Base-by-base conservation (phyloP, 2,797 vertebrate species). In the Cuniculus paca region DNA sequence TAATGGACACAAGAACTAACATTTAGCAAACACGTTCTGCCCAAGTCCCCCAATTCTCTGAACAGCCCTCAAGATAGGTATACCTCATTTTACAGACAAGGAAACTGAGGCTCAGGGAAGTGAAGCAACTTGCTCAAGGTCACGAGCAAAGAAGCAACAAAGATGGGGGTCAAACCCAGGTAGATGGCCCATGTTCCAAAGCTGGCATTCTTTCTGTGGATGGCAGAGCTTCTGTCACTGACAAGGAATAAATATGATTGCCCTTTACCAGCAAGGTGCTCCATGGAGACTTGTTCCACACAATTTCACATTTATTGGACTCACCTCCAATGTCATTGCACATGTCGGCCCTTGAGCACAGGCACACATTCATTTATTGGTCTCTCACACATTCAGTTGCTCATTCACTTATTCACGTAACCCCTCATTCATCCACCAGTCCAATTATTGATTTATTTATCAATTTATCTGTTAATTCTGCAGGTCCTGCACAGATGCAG, bases 31-130 rank as follows among this genome's bases (percentile, higher is more conserved):
- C 26, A 7, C 56, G 36, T 60, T 70, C 7, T 36, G 70, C 36
- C 48, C 50, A 92, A 58, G 75, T 60, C 11, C 26, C 58, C 60
- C n/a, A 24, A 48, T 89, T 88, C 86, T 48, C 50, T 39, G 89
- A 54, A 68, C 36, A 22, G 4, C 50, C 61, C 70, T 50, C 39
- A 39, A 34, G 26, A 54, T 4, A 31, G 54, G 63, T 14, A 14
- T 1, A 14, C 6, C 39, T 17, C 60, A 42, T 63, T 52, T 92
- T 84, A 77, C 34, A 42, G 74, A 87, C 22, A 24, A 82, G n/a
- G 22, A 96, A 93, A 78, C 65, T 2, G 34, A 93, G 77, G 52
- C 20, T 95, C 72, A 45, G 84, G 54, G 80, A 65, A 95, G 4
- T 11, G 20, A 94, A 87, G 42, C n/a, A 9, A 63, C 65, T 58